Evolutionary conservation across 2,113 vertebrate species (phyloP).

Genomic region (Dasyornis broadbenti): DNA sequence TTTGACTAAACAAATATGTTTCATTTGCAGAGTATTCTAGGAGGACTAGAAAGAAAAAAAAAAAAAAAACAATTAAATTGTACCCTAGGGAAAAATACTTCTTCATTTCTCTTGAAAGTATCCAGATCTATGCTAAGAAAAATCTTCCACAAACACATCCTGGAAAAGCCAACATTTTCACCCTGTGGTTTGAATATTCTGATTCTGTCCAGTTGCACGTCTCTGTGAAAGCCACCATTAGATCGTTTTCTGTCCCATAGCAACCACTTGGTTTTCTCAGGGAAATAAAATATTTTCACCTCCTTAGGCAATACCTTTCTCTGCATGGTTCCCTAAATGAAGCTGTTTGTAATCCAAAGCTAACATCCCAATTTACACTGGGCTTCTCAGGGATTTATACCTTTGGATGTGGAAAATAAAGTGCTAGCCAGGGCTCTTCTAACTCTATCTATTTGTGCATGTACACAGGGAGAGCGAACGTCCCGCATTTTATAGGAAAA

Average conservation of each 20-base stretch:
- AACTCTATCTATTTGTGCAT: rapidly evolving
- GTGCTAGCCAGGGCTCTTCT: not conserved
- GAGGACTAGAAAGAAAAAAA: not conserved
- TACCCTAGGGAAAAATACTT: not conserved
- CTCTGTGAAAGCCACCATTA: not conserved
- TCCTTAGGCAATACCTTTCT: conserved; percentile 46
- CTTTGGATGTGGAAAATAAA: not conserved
- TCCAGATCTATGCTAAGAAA: not conserved
- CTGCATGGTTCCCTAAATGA: not conserved
- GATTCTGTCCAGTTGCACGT: not conserved
- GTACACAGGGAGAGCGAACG: not conserved
- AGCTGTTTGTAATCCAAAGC: conserved; percentile 6
- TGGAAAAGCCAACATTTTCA: not conserved
- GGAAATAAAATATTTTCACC: conserved; percentile 35
- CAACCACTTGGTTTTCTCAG: conserved; percentile 37
- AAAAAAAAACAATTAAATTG: not conserved
- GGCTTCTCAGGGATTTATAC: not conserved
- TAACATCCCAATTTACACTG: not conserved
- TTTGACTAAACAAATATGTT: not conserved
- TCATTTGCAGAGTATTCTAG: not conserved
- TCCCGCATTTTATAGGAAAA: not conserved
- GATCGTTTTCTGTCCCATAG: conserved; percentile 35
- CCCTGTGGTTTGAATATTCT: not conserved
- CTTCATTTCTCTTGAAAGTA: not conserved
- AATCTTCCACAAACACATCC: not conserved